These are phyloP conservation scores for Megaceryle maxima DNA, from an alignment of 2,113 vertebrate species.

Conservation along the genomic window DNA sequence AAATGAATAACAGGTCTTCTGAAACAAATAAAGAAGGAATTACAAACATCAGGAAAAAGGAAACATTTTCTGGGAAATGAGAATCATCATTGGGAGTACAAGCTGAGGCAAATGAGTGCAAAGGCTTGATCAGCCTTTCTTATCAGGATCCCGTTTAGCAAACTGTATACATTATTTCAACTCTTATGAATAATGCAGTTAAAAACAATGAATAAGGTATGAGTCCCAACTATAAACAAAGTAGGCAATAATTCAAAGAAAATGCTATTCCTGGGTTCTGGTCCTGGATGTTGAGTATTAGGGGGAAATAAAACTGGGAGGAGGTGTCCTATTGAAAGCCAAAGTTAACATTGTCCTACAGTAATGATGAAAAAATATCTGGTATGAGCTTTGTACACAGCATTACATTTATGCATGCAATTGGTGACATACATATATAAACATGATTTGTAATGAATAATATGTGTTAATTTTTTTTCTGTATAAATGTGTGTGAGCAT, in stretches of 20 bases:
- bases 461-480: background rate
- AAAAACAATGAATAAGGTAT: background rate
- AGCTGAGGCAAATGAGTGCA: rapidly evolving
- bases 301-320: background rate
- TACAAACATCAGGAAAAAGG: background rate
- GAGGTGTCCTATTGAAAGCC: background rate
- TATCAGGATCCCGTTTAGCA: background rate
- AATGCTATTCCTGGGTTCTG: background rate
- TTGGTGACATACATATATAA: background rate
- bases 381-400: background rate
- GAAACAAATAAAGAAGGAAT: background rate
- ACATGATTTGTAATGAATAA: background rate
- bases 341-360: background rate
- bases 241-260: background rate
- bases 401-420: too few species aligned
- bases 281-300: background rate
- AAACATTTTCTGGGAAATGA: background rate
- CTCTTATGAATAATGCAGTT: background rate
- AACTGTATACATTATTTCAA: background rate
- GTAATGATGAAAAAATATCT: background rate
- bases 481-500: background rate
- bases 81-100: background rate
- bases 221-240: background rate
- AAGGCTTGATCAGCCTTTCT: background rate
- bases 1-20: background rate